Evolutionary conservation across 2,797 vertebrate genomes (phyloP), one percentile per base, ranked within the genome.

Genomic region (Lutjanus argentimaculatus): DNA sequence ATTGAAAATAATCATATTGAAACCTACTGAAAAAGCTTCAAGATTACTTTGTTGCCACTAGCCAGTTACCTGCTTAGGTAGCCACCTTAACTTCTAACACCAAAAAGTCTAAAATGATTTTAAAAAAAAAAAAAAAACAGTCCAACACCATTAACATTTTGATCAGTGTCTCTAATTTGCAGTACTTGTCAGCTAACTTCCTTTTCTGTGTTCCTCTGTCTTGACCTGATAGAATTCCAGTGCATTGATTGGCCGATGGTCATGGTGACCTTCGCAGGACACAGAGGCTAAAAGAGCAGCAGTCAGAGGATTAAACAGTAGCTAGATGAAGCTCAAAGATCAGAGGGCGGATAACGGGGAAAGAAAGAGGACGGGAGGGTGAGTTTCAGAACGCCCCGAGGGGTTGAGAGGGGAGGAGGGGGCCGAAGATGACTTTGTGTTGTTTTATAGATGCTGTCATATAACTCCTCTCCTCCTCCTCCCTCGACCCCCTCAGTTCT

Each of bases 401-500:
- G 83, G 75, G 42, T 6, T 30, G 25, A 25, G 58, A 46, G 22
- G 36, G 2, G 51, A 2, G 30, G 64, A 2, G 42, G 43, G 45
- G 61, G 61, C 2, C 65, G 67, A 67, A 61, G 79, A 63, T 61
- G 75, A 76, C 72, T 83, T 30, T 76, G 72, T 85, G 65, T 7
- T 83, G 68, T 72, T 90, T 92, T 89, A 83, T 89, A 59, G 80
- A 62, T 67, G 57, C 66, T 73, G 75, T 78, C 80, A 72, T 84
- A 72, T 52, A 85, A 58, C 19, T 59, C 25, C 25, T 77, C 82
- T 90, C 58, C 61, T 71, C 72, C 30, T 79, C 52, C 25, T 40
- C 40, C 73, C 43, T 76, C 52, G 36, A 64, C 36, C 53, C 56
- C 67, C 55, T 49, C 48, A 48, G 36, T 16, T 63, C 17, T 45